Evolutionary conservation across 2,113 vertebrate species (phyloP).

Genomic region (Baryphthengus martii): DNA sequence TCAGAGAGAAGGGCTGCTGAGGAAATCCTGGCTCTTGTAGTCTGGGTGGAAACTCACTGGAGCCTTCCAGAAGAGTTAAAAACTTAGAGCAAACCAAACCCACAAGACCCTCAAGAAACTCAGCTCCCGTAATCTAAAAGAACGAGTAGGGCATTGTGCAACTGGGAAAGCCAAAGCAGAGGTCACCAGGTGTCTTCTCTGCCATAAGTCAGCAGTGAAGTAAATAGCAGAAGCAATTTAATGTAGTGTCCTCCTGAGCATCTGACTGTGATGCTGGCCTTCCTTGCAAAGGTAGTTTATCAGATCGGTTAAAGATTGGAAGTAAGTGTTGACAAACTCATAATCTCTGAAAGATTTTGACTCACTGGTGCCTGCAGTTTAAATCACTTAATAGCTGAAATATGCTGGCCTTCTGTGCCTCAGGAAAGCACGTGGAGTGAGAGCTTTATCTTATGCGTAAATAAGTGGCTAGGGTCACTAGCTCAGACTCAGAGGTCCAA

Average conservation of each 20-base stretch:
- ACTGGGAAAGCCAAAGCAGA: background rate
- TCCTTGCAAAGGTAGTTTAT: background rate
- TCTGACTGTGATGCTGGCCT: background rate
- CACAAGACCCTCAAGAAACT: background rate
- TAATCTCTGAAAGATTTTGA: background rate
- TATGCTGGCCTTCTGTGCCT: background rate
- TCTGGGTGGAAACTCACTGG: background rate
- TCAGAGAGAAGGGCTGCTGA: background rate
- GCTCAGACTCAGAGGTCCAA: background rate
- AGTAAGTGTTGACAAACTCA: background rate
- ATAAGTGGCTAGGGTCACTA: background rate
- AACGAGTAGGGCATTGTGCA: background rate
- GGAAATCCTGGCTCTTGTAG: background rate
- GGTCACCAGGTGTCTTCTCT: background rate
- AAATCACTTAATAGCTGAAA: background rate
- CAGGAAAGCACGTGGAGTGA: background rate
- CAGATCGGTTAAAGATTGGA: background rate
- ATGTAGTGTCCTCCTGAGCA: background rate
- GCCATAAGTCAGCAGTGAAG: background rate
- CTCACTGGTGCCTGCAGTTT: background rate
- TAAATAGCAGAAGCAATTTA: background rate
- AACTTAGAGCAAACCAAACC: background rate
- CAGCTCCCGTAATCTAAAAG: background rate
- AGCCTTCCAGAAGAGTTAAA: background rate
- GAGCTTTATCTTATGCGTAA: background rate